Conservation (phyloP, 2,797 vertebrate genomes). For the Gephyroberyx darwinii region DNA sequence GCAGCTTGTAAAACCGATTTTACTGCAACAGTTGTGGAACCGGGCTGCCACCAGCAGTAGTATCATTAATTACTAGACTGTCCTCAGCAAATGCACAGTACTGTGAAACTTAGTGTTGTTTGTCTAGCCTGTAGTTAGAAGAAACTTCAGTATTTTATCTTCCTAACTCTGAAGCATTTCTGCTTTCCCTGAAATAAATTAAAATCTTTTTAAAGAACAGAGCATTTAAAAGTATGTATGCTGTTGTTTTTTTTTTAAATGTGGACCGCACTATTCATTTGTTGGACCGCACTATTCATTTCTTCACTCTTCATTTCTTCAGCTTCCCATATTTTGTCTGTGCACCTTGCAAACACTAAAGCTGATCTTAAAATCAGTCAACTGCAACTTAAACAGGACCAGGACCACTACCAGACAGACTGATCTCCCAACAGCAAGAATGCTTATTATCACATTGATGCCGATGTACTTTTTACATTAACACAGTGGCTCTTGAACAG, state of each 20-base stretch:
- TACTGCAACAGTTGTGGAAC: too few relatives aligned
- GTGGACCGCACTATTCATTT: not conserved
- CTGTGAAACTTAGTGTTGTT: not conserved
- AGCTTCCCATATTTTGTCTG: not conserved
- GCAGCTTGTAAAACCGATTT: too few relatives aligned
- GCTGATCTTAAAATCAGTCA: not conserved
- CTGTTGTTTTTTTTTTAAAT: not conserved
- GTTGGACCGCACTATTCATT: not conserved
- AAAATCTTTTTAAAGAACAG: not conserved
- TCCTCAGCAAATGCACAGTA: not conserved
- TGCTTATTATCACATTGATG: conserved; percentile 19
- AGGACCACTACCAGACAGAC: not conserved
- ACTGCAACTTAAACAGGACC: not conserved
- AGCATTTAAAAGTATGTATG: not conserved
- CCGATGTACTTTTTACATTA: not conserved
- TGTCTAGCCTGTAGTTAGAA: not conserved
- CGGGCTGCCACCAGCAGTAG: too few relatives aligned
- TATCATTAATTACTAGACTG: too few relatives aligned
- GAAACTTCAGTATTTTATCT: not conserved
- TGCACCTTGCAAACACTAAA: not conserved
- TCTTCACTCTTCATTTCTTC: not conserved
- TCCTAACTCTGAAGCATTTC: not conserved
- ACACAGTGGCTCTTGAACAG: conserved; percentile 28
- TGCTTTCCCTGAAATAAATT: not conserved
- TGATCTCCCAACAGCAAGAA: conserved; percentile 14